phyloP scores from a whole-genome alignment of 2,113 vertebrate genomes.

The pig (Sus scrofa) region DNA sequence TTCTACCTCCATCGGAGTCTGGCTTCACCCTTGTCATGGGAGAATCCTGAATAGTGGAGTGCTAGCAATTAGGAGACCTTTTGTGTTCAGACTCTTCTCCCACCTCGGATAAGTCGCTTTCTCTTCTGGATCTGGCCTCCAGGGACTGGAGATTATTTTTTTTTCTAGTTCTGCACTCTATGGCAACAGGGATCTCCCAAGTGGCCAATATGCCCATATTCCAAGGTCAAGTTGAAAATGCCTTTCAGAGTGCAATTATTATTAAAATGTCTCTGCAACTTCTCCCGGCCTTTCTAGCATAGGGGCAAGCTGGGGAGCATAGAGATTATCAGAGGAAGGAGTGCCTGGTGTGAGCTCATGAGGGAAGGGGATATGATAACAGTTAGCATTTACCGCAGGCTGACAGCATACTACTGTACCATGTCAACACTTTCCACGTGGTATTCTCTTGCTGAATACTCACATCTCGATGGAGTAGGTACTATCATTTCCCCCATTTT shows the following conservation, averaged over 20 bases:
- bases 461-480: constrained; percentile 17
- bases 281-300: neutral
- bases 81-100: constrained; percentile 26
- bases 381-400: neutral
- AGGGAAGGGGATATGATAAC: neutral
- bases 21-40: constrained; percentile 11
- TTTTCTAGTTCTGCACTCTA: constrained; percentile 42
- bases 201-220: constrained; percentile 19
- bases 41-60: neutral
- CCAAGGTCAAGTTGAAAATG: neutral
- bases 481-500: constrained; percentile 5
- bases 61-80: neutral
- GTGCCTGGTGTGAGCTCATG: neutral
- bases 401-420: neutral
- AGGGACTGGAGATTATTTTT: neutral
- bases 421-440: neutral
- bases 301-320: neutral
- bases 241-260: constrained; percentile 48
- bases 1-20: neutral
- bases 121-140: neutral
- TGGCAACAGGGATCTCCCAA: neutral
- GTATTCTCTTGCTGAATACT: constrained; percentile 27
- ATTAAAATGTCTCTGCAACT: neutral
- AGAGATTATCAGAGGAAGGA: constrained; percentile 16
- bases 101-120: neutral